These are phyloP conservation scores for Drosophila dunni DNA, from an alignment of 1,140 invertebrate species.

Conservation along the genomic window DNA sequence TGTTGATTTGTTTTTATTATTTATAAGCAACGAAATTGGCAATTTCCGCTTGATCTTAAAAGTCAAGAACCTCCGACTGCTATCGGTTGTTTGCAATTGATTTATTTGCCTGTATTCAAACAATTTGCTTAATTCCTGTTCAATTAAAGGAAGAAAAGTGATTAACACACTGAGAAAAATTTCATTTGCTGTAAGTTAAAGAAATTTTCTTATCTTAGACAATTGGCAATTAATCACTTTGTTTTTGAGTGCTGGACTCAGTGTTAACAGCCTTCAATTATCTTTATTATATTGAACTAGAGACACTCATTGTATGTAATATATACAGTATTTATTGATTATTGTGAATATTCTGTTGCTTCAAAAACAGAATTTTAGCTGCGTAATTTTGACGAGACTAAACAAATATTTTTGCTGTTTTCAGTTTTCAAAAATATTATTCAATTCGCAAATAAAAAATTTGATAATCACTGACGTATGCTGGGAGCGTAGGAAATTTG, in stretches of 20 bases:
- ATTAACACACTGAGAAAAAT: background rate
- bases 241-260: too few species aligned
- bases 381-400: constrained; percentile 7
- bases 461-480: background rate
- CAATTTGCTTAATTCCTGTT: constrained; percentile 6
- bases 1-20: too few species aligned
- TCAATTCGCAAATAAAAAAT: background rate
- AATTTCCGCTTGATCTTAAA: constrained; percentile 25
- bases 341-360: too few species aligned
- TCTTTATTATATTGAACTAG: background rate
- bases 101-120: constrained; percentile 61
- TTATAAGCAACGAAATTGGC: background rate
- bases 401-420: constrained; percentile 7
- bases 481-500: constrained; percentile 10
- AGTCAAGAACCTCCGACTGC: constrained; percentile 29
- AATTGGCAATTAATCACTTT: too few species aligned
- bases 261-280: too few species aligned
- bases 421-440: constrained; percentile 6
- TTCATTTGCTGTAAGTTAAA: background rate
- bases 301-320: background rate
- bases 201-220: too few species aligned
- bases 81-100: constrained; percentile 61
- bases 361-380: background rate
- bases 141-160: background rate
- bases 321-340: background rate